Conservation (phyloP, 2,797 vertebrate species). For the Hylomyscus alleni region DNA sequence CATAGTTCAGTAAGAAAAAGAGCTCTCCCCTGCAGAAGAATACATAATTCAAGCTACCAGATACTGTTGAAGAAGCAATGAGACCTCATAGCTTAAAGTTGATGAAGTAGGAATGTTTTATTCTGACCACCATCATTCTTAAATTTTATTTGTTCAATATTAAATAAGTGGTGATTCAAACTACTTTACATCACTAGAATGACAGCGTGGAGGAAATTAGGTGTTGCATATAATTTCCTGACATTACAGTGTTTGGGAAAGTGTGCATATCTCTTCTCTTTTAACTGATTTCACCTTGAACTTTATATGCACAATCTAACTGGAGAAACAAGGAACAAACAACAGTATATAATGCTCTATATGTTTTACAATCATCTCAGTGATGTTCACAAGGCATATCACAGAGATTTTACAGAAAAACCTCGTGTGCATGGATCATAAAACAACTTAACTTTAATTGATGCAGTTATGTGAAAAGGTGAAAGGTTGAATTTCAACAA, state of each 20-base stretch:
- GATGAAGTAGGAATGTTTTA: background rate
- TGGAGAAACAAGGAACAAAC: background rate
- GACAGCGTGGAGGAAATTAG: background rate
- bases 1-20: background rate
- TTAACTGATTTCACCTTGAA: background rate
- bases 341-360: background rate
- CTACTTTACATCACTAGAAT: background rate
- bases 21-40: background rate
- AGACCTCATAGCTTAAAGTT: background rate
- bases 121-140: background rate
- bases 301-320: background rate
- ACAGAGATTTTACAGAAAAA: background rate
- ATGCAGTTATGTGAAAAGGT: background rate
- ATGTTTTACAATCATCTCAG: background rate
- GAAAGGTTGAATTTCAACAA: background rate
- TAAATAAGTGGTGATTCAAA: background rate
- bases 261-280: background rate
- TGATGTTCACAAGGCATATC: background rate
- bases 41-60: background rate
- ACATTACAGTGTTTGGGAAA: background rate
- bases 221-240: background rate
- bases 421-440: background rate
- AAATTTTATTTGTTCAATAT: slow-evolving; percentile 28
- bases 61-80: background rate
- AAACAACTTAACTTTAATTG: background rate